Evolutionary conservation across 2,113 vertebrate genomes (phyloP).

Genomic region (Sebastes schlegelii): DNA sequence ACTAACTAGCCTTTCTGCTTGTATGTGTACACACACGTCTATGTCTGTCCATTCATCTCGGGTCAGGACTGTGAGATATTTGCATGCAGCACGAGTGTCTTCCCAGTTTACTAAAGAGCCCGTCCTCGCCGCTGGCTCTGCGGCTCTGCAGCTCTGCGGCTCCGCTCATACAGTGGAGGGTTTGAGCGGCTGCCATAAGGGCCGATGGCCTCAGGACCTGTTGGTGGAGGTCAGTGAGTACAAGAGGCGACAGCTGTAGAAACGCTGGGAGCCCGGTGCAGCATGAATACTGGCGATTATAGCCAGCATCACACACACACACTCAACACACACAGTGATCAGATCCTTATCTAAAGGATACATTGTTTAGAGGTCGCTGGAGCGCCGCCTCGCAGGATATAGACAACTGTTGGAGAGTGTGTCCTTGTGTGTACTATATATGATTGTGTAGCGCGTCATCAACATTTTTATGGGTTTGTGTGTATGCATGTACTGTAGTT

Average conservation of each 20-base stretch:
- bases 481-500: slow-evolving; percentile 5
- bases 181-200: slow-evolving; percentile 69
- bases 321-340: slow-evolving; percentile 61
- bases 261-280: slow-evolving; percentile 73
- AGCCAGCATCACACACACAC: slow-evolving; percentile 45
- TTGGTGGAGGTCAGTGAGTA: slow-evolving; percentile 78
- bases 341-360: slow-evolving; percentile 82
- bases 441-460: slow-evolving; percentile 45
- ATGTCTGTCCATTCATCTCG: background rate
- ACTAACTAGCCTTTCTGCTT: background rate
- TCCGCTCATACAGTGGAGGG: slow-evolving; percentile 51
- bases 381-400: slow-evolving; percentile 71
- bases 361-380: slow-evolving; percentile 74
- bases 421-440: slow-evolving; percentile 28
- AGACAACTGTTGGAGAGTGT: slow-evolving; percentile 67
- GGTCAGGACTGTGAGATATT: slow-evolving; percentile 29
- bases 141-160: slow-evolving; percentile 8
- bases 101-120: background rate
- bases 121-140: background rate
- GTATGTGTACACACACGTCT: background rate
- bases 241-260: slow-evolving; percentile 81
- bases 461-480: slow-evolving; percentile 16
- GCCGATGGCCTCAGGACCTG: slow-evolving; percentile 73
- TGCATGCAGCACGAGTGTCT: slow-evolving; percentile 23
- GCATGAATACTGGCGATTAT: slow-evolving; percentile 79